A percentile compares a stretch with the other conserved stretches of the same genome.
Evolutionary conservation across 1,140 invertebrate genomes (phyloP).

Genomic region (Leptoteleia sp.): DNA sequence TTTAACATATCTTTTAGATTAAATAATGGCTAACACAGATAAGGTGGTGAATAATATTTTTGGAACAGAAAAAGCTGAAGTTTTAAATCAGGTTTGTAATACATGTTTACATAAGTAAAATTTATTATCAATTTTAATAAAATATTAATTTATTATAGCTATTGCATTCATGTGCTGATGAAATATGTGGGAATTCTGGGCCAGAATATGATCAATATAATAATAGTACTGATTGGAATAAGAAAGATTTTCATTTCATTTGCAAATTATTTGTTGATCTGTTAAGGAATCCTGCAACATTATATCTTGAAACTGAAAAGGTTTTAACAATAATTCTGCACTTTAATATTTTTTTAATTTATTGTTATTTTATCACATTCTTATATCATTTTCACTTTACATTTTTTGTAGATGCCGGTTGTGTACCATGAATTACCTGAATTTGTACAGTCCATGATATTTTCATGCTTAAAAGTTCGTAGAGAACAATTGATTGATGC

Average conservation of each 20-base stretch:
- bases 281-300: constrained; percentile 67
- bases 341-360: not conserved
- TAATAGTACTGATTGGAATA: constrained; percentile 72
- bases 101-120: constrained; percentile 1
- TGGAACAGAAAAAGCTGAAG: constrained; percentile 63
- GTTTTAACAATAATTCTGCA: not conserved
- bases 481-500: constrained; percentile 69
- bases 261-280: constrained; percentile 68
- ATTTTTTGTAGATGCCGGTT: constrained; percentile 72
- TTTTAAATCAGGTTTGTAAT: constrained; percentile 66
- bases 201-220: constrained; percentile 70
- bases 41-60: constrained; percentile 66
- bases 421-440: constrained; percentile 73
- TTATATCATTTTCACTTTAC: constrained; percentile 3
- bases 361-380: not conserved
- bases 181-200: constrained; percentile 72
- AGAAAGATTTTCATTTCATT: constrained; percentile 69
- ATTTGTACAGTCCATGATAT: constrained; percentile 67
- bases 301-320: constrained; percentile 70
- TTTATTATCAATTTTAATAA: not conserved
- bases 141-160: constrained; percentile 60
- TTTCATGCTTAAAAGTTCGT: constrained; percentile 71
- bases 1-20: constrained; percentile 4
- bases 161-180: constrained; percentile 73
- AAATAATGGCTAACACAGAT: constrained; percentile 29